These are phyloP conservation scores for Mormyrops attenuatus DNA, from an alignment of 2,797 vertebrate species.

Conservation along the genomic window DNA sequence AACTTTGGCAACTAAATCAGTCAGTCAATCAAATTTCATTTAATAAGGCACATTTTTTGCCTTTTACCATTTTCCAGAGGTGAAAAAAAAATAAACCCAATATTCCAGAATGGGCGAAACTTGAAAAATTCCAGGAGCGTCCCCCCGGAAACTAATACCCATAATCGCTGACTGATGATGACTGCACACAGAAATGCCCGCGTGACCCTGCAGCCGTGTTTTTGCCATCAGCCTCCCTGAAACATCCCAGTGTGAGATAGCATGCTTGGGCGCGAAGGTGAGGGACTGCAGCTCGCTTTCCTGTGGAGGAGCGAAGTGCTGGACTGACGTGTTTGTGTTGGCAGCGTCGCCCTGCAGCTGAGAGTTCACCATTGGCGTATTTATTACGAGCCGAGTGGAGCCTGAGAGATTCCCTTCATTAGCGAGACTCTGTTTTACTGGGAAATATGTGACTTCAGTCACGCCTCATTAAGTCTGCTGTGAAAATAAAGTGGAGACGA, in stretches of 20 bases:
- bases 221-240: neutral
- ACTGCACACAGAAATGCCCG: neutral
- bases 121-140: neutral
- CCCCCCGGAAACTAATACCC: neutral
- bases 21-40: neutral
- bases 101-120: neutral
- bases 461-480: constrained; percentile 8
- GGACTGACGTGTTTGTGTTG: constrained; percentile 1
- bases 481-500: constrained; percentile 9
- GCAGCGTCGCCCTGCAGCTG: neutral
- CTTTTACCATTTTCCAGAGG: neutral
- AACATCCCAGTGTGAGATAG: neutral
- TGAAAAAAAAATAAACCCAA: neutral
- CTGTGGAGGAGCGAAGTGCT: neutral
- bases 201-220: neutral
- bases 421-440: neutral
- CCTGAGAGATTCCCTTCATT: constrained; percentile 12
- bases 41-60: neutral
- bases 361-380: constrained; percentile 1
- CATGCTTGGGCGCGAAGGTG: neutral
- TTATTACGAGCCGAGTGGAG: constrained; percentile 12
- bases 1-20: neutral
- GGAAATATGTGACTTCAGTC: neutral
- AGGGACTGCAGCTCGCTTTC: neutral
- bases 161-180: neutral